A percentile compares a stretch with the other conserved stretches of the same genome.
Evolutionary conservation across 2,888 invertebrate genomes (phyloP).

Genomic region (Malthinus flaveolus): DNA sequence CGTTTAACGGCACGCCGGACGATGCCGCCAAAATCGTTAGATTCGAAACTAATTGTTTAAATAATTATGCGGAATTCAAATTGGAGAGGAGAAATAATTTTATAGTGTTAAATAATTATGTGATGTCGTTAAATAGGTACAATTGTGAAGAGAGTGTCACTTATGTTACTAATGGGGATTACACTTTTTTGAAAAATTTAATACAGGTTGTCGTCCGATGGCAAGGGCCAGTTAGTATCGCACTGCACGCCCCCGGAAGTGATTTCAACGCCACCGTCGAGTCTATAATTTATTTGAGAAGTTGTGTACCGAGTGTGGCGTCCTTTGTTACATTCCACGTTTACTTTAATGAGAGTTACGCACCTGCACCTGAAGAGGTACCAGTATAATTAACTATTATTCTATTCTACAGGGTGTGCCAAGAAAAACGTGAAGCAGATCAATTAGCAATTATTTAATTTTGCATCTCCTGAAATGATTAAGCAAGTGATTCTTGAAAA

Average conservation of each 20-base stretch:
- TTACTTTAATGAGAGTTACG: conserved; percentile 62
- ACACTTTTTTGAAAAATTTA: conserved; percentile 67
- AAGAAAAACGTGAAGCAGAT: too few relatives aligned
- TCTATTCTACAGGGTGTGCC: too few relatives aligned
- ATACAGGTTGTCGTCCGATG: conserved; percentile 62
- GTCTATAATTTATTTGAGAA: conserved; percentile 62
- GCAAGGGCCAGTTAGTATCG: conserved; percentile 67
- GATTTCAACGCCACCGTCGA: conserved; percentile 62
- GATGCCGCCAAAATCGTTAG: not conserved
- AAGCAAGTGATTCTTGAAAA: too few relatives aligned
- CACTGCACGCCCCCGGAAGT: conserved; percentile 65
- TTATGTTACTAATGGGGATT: conserved; percentile 70
- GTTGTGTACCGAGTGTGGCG: conserved; percentile 59
- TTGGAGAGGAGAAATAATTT: conserved; percentile 41
- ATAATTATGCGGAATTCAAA: conserved; percentile 21
- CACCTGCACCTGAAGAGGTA: conserved; percentile 59
- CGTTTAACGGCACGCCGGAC: not conserved
- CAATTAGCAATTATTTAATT: too few relatives aligned
- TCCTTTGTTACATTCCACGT: conserved; percentile 67
- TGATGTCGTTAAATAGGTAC: conserved; percentile 53
- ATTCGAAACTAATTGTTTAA: conserved; percentile 36
- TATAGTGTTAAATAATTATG: conserved; percentile 66
- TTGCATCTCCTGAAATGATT: not conserved
- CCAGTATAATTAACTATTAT: too few relatives aligned
- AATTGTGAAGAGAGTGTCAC: conserved; percentile 66